Evolutionary conservation across 1,140 invertebrate species (phyloP), one percentile per base, ranked within the genome.

Genomic region (Euschistus heros): DNA sequence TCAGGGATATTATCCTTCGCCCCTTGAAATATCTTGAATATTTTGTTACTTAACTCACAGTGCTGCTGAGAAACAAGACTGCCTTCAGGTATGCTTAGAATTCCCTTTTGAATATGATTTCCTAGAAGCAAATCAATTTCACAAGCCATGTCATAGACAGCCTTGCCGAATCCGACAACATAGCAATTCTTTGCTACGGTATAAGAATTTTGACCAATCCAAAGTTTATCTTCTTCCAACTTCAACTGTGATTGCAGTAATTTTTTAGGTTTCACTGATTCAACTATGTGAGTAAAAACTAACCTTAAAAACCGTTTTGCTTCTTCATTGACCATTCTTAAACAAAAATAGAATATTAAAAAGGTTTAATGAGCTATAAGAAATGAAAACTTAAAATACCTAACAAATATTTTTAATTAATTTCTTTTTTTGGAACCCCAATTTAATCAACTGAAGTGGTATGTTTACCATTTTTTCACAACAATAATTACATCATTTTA

Each of bases 121-220:
- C 61, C 50, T 0, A 72, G 47, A 22, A 70, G 42, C 17, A 22
- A 18, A 64, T 73, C 69, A 2, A 94, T 73, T 68, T 84, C 83
- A 46, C 79, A 71, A 2, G 89, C 88, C 93, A 97, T 96, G 44
- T 85, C 85, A 69, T 89, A 78, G 0, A 94, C 92, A 18, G 92
- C 94, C 80, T 97, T 97, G 0, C 94, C 95, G 77, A 92, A 91
- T 5, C 92, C 93, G 66, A 94, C 81, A 2, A 94, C 65, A 73
- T 87, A 85, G 64, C 84, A 77, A 70, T 82, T 80, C 68, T 81
- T 76, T 14, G 67, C 57, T 15, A 69, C 44, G 69, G 68, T 4
- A 81, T 63, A 66, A 3, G 20, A 24, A 18, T 66, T 30, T 17
- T 33, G 46, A n/a, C 63, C 52, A 5, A 68, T 61, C 17, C 42